These are phyloP conservation scores for Ectobius pallidus DNA, from an alignment of 2,888 invertebrate genomes.

Conservation along the genomic window DNA sequence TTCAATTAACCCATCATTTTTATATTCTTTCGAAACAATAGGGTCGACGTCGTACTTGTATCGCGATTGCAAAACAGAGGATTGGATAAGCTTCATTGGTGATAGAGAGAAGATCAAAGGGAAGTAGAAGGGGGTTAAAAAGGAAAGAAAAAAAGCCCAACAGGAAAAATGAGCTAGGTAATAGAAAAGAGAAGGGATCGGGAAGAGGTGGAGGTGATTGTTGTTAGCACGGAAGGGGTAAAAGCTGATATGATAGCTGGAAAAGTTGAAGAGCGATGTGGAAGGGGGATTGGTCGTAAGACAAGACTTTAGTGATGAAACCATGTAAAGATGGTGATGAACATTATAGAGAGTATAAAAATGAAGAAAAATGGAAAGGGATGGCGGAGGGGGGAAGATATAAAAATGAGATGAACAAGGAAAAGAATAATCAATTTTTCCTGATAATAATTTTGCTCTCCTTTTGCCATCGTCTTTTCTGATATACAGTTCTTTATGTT, in stretches of 20 bases:
- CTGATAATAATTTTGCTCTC: conserved; percentile 27
- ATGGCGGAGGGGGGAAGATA: neutral
- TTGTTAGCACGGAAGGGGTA: conserved; percentile 27
- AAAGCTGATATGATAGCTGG: conserved; percentile 21
- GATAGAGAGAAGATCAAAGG: conserved; percentile 33
- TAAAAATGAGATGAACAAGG: conserved; percentile 24
- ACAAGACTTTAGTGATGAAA: conserved; percentile 1
- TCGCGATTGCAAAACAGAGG: too few species aligned
- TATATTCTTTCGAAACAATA: too few species aligned
- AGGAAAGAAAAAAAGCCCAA: conserved; percentile 14
- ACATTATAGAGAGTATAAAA: conserved; percentile 14
- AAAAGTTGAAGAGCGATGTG: neutral
- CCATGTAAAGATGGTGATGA: conserved; percentile 24
- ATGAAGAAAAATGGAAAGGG: conserved; percentile 8
- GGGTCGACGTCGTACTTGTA: too few species aligned
- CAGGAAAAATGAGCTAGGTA: conserved; percentile 23
- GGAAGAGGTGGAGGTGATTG: conserved; percentile 10
- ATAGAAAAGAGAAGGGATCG: neutral
- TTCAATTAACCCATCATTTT: conserved; percentile 23
- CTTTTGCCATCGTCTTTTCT: neutral
- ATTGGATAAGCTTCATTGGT: conserved; percentile 32
- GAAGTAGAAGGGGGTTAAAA: conserved; percentile 13
- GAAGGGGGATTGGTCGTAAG: conserved; percentile 22
- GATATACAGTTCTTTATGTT: conserved; percentile 19
- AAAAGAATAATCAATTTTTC: conserved; percentile 29